These are phyloP conservation scores for Acronicta alni DNA, from an alignment of 2,888 invertebrate species.

Conservation along the genomic window DNA sequence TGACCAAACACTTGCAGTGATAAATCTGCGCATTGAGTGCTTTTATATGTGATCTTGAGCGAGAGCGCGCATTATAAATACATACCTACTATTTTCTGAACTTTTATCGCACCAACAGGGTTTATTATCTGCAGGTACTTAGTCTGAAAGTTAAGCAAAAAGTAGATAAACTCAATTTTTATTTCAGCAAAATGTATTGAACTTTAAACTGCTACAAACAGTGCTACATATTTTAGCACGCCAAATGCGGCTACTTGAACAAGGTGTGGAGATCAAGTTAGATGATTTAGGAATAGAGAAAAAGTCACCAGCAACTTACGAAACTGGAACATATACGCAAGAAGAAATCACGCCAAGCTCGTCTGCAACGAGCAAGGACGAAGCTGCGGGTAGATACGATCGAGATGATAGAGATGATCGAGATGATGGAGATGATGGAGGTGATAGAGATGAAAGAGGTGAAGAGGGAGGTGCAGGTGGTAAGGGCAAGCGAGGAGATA, in stretches of 20 bases:
- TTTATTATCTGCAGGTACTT: too few relatives aligned
- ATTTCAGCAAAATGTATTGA: conserved; percentile 31
- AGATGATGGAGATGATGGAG: conserved; percentile 14
- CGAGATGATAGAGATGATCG: conserved; percentile 1
- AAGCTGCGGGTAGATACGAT: conserved; percentile 7
- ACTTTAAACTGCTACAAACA: conserved; percentile 69
- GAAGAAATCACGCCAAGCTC: neutral
- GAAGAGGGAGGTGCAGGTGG: conserved; percentile 28
- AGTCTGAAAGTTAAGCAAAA: too few relatives aligned
- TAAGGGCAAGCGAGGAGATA: conserved; percentile 1
- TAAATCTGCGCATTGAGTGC: too few relatives aligned
- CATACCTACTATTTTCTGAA: too few relatives aligned
- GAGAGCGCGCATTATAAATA: too few relatives aligned
- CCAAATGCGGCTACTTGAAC: conserved; percentile 76
- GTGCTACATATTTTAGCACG: conserved; percentile 77
- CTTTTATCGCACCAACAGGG: too few relatives aligned
- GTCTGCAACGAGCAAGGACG: conserved; percentile 6
- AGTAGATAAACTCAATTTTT: neutral
- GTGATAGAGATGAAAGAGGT: neutral
- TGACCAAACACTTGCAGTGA: too few relatives aligned
- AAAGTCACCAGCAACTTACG: conserved; percentile 20
- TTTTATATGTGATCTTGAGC: too few relatives aligned
- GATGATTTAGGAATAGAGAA: conserved; percentile 17
- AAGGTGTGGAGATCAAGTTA: conserved; percentile 71
- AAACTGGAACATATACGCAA: neutral